Percentiles rank a stretch among this genome's conserved stretches.
Conservation (phyloP, 2,797 vertebrate genomes). For the Antennarius maculatus region DNA sequence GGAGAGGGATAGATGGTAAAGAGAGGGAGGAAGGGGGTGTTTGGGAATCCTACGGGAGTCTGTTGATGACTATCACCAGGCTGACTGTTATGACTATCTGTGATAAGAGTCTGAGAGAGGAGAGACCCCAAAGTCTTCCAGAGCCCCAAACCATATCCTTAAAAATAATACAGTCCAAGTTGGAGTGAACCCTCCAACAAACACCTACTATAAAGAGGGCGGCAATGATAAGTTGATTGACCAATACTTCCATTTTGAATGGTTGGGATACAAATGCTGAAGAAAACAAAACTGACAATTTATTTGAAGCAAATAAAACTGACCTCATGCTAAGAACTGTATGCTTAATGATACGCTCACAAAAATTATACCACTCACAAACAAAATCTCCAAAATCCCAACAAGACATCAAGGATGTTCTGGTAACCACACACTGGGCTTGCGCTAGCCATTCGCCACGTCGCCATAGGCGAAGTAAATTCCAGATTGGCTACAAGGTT, state of each 20-base stretch:
- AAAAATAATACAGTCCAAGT: slow-evolving; percentile 49
- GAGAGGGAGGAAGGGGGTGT: slow-evolving; percentile 38
- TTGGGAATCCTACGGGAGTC: slow-evolving; percentile 76
- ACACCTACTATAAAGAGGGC: slow-evolving; percentile 14
- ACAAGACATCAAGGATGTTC: background rate
- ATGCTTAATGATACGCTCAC: background rate
- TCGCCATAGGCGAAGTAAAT: no score
- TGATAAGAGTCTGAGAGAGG: slow-evolving; percentile 79
- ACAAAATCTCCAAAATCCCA: slow-evolving; percentile 1
- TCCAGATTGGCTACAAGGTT: no score
- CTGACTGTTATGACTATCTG: slow-evolving; percentile 83
- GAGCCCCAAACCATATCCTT: slow-evolving; percentile 70
- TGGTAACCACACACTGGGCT: background rate
- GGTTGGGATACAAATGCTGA: slow-evolving; percentile 13
- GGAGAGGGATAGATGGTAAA: slow-evolving; percentile 57
- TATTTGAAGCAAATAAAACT: slow-evolving; percentile 21
- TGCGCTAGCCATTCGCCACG: no score
- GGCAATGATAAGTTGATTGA: slow-evolving; percentile 21
- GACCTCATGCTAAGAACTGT: slow-evolving; percentile 7
- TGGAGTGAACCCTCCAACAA: slow-evolving; percentile 31
- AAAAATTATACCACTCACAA: background rate
- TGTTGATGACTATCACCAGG: slow-evolving; percentile 81
- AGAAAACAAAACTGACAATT: slow-evolving; percentile 6
- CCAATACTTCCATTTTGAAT: slow-evolving; percentile 39
- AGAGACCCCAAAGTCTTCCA: slow-evolving; percentile 66